Evolutionary conservation across 2,797 vertebrate species (phyloP), one percentile per base, ranked within the genome.

Genomic region (Naso thynnoides): DNA sequence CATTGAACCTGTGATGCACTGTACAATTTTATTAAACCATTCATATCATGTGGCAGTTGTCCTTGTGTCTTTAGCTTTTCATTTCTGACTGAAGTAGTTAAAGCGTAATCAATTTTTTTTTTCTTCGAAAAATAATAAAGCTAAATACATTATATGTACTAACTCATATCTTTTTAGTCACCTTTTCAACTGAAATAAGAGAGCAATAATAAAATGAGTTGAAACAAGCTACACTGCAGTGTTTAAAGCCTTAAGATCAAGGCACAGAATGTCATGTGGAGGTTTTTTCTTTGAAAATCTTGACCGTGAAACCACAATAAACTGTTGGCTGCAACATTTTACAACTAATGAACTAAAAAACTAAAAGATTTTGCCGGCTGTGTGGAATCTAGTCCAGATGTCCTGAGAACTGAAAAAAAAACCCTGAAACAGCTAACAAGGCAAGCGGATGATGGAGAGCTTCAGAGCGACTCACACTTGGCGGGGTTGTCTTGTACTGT

Each of bases 11-110:
- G 70, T 85, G 49, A 76, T 79, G 62, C 79, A 75, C 66, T 75
- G 55, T 70, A 73, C 78, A 54, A 82, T 69, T 91, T 84, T 71
- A 89, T 85, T 92, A 92, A 91, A 92, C 5, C 48, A 49, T 83
- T 75, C 65, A 74, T 78, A 74, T 59, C 54, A 42, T 44, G 6
- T 70, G 41, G 38, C 0, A 0, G 8, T 58, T 38, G 56, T 47
- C 23, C 60, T 65, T 56, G 47, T 58, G 45, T 71, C 61, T 62
- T 61, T 6, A 45, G 48, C n/a, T 29, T 74, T 65, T 23, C 14
- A 16, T 63, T 33, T 21, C 7, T 1, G 31, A 50, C 16, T 60
- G 24, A 42, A 4, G 23, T 6, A 14, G 6, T 26, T 26, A 23
- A 7, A 27, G 8, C 3, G 2, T 15, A 11, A 47, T 70, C 13